Base-by-base conservation (phyloP, 2,888 invertebrate species). In the Formica aserva region DNA sequence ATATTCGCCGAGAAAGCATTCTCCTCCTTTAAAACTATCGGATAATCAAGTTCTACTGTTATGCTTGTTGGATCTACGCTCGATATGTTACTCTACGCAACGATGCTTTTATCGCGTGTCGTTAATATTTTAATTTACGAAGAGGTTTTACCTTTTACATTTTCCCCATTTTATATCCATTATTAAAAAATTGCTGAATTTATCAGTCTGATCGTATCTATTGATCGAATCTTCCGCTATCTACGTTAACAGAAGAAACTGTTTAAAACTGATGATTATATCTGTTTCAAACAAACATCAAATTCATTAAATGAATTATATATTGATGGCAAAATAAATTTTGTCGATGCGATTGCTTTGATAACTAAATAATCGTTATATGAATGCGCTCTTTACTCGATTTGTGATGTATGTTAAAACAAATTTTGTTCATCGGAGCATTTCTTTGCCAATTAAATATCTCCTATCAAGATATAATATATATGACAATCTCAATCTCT, bases 341-440 rank as follows among this genome's bases (percentile, higher is more conserved):
- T 67, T 26, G 15, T 67, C 41, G 2, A n/a, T 55, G 35, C 8
- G 55, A 15, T 29, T 32, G 13, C 22, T n/a, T 60, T 74, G 60
- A 72, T 60, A 60, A 15, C 32, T n/a, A 52, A 69, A 52, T 35
- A 69, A 52, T 48, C 3, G 3, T 69, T n/a, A 48, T 13, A 63
- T n/a, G 41, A 32, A 22, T 55, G 22, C 41, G 8, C 15, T 48
- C 8, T 66, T 65, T 13, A 22, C n/a, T 71, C 15, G 35, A 72
- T 18, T n/a, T 52, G 52, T 26, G 6, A 72, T 35, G 29, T 52
- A 32, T n/a, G 18, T 26, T 48, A 26, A 22, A 66, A 26, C 4
- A 22, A n/a, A 35, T 67, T 52, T 38, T 52, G 13, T 35, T 66
- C 35, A 4, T 4, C 5, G 18, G 18, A 45, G 8, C 9, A 52